phyloP scores from a whole-genome alignment of 2,797 vertebrate species.

The Apogon hyalosoma region DNA sequence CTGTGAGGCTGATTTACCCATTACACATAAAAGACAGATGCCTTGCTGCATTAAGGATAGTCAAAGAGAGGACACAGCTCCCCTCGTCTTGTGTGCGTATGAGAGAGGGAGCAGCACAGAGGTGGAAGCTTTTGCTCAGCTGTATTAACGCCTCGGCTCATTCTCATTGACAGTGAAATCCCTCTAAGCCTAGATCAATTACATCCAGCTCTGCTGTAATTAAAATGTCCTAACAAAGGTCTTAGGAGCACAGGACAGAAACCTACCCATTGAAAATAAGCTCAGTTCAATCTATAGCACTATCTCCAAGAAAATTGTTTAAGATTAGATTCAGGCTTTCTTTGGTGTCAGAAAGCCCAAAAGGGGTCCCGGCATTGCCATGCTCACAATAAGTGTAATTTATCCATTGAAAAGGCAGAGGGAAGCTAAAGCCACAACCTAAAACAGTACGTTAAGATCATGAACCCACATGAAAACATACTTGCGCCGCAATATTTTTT shows the following conservation, averaged over 20 bases:
- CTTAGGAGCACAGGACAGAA: slow-evolving; percentile 77
- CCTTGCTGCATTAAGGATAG: slow-evolving; percentile 44
- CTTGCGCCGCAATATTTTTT: slow-evolving; percentile 2
- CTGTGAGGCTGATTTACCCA: slow-evolving; percentile 44
- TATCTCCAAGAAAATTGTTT: slow-evolving; percentile 63
- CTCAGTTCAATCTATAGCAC: slow-evolving; percentile 65
- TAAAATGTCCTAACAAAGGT: slow-evolving; percentile 85
- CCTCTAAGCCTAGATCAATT: slow-evolving; percentile 85
- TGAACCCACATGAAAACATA: slow-evolving; percentile 16
- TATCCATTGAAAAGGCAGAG: slow-evolving; percentile 40
- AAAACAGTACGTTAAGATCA: slow-evolving; percentile 19
- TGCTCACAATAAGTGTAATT: slow-evolving; percentile 24
- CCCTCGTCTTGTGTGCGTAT: slow-evolving; percentile 30
- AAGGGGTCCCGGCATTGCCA: slow-evolving; percentile 20
- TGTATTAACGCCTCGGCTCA: slow-evolving; percentile 79
- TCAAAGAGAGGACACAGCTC: slow-evolving; percentile 44
- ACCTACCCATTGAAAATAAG: slow-evolving; percentile 72
- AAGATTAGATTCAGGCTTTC: slow-evolving; percentile 50
- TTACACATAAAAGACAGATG: slow-evolving; percentile 51
- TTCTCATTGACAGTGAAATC: slow-evolving; percentile 83
- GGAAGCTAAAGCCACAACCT: slow-evolving; percentile 30
- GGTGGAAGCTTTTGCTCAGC: slow-evolving; percentile 75
- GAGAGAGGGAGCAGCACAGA: slow-evolving; percentile 49
- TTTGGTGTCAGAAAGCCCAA: slow-evolving; percentile 26
- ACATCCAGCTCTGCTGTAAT: slow-evolving; percentile 84